A percentile compares a stretch with the other conserved stretches of the same genome.
Conservation (phyloP, 2,113 vertebrate genomes). For the Chaetodon trifascialis region DNA sequence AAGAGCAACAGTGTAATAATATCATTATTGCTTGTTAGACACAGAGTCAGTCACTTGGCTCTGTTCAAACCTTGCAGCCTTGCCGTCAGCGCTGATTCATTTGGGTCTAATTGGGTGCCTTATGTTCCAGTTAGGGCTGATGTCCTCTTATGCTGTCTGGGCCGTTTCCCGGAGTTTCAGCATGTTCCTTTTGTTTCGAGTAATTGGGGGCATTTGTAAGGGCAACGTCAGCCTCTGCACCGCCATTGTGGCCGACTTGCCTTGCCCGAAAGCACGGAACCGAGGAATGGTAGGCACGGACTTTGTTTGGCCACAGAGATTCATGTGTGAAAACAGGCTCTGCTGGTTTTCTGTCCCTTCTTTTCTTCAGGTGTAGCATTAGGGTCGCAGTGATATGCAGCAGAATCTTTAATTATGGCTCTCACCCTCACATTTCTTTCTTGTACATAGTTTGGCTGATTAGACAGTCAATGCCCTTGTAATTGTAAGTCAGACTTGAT, state of each 20-base stretch:
- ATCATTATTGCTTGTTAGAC: background rate
- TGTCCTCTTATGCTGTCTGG: constrained; percentile 92
- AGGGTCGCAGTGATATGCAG: background rate
- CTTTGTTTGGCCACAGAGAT: background rate
- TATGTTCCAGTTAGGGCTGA: constrained; percentile 89
- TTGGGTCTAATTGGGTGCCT: constrained; percentile 24
- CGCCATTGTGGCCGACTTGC: constrained; percentile 92
- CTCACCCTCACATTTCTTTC: background rate
- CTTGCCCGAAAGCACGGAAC: constrained; percentile 88
- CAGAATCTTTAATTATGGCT: background rate
- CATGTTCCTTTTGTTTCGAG: constrained; percentile 93
- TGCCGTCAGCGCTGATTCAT: background rate
- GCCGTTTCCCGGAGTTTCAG: constrained; percentile 91
- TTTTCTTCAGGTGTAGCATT: background rate
- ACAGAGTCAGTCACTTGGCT: background rate
- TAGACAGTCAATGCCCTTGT: background rate
- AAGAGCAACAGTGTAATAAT: background rate
- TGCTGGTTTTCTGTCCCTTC: background rate
- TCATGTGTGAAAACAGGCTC: background rate
- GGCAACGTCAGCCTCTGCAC: constrained; percentile 96
- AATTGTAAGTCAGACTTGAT: background rate
- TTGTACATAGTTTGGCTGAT: background rate
- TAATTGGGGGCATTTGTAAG: constrained; percentile 94
- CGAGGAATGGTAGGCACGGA: constrained; percentile 91
- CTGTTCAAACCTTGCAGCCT: background rate